Evolutionary conservation across 2,797 vertebrate species (phyloP).

Genomic region (Labroides dimidiatus): DNA sequence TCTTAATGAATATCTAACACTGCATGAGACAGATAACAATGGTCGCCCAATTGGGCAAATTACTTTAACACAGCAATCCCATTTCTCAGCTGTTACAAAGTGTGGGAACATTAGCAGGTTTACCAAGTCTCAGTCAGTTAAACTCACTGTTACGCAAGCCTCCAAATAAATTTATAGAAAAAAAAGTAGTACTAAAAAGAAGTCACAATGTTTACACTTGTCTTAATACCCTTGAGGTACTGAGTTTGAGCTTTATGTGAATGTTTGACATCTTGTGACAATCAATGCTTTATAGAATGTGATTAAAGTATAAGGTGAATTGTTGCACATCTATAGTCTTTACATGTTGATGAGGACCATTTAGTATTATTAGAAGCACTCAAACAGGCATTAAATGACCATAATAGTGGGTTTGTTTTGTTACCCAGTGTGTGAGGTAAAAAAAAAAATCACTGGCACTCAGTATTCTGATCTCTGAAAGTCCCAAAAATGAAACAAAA

Average conservation of each 20-base stretch:
- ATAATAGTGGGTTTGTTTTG: not conserved
- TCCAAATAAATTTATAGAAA: no score
- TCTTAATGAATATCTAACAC: no score
- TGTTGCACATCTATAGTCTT: not conserved
- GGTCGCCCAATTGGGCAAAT: no score
- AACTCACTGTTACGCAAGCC: no score
- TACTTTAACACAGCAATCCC: no score
- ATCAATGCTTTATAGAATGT: not conserved
- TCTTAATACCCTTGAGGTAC: not conserved
- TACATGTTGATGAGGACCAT: not conserved
- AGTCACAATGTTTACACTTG: no score
- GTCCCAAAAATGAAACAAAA: not conserved
- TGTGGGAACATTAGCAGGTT: no score
- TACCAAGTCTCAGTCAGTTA: no score
- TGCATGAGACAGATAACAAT: no score
- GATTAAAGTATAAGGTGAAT: not conserved
- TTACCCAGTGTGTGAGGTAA: not conserved
- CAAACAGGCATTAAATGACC: not conserved
- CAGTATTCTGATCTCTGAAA: not conserved
- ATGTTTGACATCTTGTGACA: not conserved
- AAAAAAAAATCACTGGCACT: not conserved
- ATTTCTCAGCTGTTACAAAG: no score
- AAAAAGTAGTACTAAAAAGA: no score
- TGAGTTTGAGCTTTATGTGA: conserved; percentile 1
- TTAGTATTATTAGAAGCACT: not conserved